A percentile compares a stretch with the other conserved stretches of the same genome.
Conservation (phyloP, 2,888 invertebrate genomes). For the Leucoma salicis region DNA sequence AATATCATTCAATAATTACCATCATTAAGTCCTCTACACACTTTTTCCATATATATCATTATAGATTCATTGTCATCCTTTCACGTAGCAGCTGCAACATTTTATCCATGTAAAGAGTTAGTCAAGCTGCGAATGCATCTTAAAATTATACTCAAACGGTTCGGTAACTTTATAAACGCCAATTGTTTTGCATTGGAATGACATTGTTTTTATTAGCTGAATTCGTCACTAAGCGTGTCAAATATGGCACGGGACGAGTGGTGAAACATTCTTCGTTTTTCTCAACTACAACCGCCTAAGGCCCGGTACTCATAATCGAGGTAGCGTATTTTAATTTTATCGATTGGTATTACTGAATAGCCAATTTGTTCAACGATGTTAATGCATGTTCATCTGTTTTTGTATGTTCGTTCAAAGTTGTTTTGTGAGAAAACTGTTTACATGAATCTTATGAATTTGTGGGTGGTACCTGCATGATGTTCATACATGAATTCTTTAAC, state of each 20-base stretch:
- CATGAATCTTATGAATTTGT: not conserved
- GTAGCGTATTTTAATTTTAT: conserved; percentile 35
- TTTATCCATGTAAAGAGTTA: conserved; percentile 27
- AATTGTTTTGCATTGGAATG: conserved; percentile 55
- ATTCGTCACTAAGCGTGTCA: conserved; percentile 55
- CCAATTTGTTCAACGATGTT: conserved; percentile 28
- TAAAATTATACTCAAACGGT: conserved; percentile 30
- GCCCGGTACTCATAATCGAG: conserved; percentile 21
- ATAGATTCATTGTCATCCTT: conserved; percentile 20
- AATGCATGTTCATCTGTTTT: conserved; percentile 17
- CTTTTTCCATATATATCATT: too few relatives aligned
- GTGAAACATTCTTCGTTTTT: conserved; percentile 37
- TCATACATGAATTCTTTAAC: not conserved
- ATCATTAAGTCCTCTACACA: too few relatives aligned
- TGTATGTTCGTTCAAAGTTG: conserved; percentile 12
- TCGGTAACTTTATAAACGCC: conserved; percentile 24
- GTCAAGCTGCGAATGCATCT: conserved; percentile 16
- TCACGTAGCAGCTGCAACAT: conserved; percentile 29
- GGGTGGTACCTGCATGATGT: not conserved
- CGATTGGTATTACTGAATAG: conserved; percentile 21
- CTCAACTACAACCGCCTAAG: conserved; percentile 20
- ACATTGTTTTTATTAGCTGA: conserved; percentile 29
- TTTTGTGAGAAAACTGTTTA: not conserved
- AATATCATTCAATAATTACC: too few relatives aligned
- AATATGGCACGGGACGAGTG: conserved; percentile 41